Evolutionary conservation across 2,888 invertebrate species (phyloP).

Genomic region (Cephus spinipes): DNA sequence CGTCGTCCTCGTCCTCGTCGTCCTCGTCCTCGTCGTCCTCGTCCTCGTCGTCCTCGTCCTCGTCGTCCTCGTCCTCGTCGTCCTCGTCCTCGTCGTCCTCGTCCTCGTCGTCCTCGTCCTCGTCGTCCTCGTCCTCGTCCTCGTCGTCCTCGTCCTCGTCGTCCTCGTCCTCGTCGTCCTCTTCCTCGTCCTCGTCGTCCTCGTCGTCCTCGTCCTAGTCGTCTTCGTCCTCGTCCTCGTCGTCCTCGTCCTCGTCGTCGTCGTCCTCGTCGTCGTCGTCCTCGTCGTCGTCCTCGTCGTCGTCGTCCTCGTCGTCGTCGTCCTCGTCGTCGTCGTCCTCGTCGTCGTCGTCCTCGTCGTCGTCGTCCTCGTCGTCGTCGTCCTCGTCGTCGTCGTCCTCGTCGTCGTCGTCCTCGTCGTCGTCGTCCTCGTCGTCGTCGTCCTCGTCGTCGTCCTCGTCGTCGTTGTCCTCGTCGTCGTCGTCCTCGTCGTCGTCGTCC

Average conservation of each 20-base stretch:
- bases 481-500: not conserved
- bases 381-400: not conserved
- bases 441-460: not conserved
- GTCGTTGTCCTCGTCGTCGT: not conserved
- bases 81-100: slow-evolving; percentile 5
- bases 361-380: not conserved
- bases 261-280: slow-evolving; percentile 1
- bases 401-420: not conserved
- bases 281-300: not conserved
- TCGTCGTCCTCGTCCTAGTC: slow-evolving; percentile 3
- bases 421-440: slow-evolving; percentile 1
- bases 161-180: slow-evolving; percentile 10
- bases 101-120: slow-evolving; percentile 2
- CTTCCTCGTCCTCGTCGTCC: not conserved
- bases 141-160: not conserved
- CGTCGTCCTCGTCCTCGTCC: slow-evolving; percentile 7
- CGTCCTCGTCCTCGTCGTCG: not conserved
- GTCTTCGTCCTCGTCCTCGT: too few species aligned
- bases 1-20: slow-evolving; percentile 8
- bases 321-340: not conserved
- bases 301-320: not conserved
- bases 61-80: slow-evolving; percentile 7
- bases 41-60: not conserved
- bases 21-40: slow-evolving; percentile 1
- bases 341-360: not conserved